Conservation (phyloP, 2,113 vertebrate species). For the Gorsachius goisagi region DNA sequence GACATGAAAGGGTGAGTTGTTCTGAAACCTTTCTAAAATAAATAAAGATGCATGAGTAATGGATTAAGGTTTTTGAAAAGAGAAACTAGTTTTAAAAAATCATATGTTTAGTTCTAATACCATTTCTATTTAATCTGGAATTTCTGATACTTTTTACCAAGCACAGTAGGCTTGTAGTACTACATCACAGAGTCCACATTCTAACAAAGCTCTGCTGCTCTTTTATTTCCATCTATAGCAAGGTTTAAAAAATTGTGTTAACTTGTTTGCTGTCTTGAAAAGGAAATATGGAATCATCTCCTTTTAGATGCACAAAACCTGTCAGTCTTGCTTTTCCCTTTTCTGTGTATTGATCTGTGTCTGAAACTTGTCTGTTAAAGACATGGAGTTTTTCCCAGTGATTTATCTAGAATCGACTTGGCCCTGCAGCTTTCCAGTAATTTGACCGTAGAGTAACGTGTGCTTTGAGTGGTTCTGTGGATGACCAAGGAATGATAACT, state of each 20-base stretch:
- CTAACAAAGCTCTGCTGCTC: background rate
- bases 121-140: background rate
- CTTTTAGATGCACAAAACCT: background rate
- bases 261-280: background rate
- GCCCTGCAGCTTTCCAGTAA: background rate
- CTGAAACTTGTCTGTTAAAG: background rate
- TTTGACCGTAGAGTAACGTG: background rate
- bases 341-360: background rate
- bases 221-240: background rate
- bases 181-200: background rate
- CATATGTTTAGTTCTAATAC: background rate
- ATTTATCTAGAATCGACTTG: background rate
- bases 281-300: background rate
- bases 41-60: background rate
- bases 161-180: background rate
- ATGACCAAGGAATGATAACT: background rate
- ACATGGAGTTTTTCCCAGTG: background rate
- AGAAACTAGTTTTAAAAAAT: background rate
- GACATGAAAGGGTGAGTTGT: constrained; percentile 79
- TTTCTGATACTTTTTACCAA: background rate
- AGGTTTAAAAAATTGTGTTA: background rate
- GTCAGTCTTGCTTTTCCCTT: background rate
- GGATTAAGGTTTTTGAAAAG: background rate
- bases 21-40: background rate
- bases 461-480: background rate